Conservation (phyloP, 2,113 vertebrate genomes). For the Perca schrenkii region DNA sequence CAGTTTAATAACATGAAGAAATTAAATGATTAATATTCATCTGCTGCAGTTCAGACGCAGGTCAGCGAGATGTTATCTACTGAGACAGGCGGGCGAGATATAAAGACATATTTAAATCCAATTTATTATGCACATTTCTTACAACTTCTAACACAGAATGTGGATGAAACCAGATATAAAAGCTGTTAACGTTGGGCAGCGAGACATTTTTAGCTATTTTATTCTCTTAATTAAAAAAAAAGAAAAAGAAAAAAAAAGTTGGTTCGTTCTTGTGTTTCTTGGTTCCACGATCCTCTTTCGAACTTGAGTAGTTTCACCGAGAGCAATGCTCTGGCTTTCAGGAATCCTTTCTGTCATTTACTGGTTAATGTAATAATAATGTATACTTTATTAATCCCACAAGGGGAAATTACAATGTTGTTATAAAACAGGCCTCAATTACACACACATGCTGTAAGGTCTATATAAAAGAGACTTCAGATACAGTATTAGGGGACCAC, state of each 20-base stretch:
- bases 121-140: background rate
- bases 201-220: background rate
- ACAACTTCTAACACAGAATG: background rate
- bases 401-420: too few relatives aligned
- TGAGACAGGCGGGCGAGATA: background rate
- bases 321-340: too few relatives aligned
- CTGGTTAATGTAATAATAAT: too few relatives aligned
- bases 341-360: too few relatives aligned
- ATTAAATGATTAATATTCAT: slow-evolving; percentile 35
- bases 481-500: too few relatives aligned
- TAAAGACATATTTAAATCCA: background rate
- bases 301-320: too few relatives aligned
- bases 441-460: too few relatives aligned
- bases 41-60: slow-evolving; percentile 15
- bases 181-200: too few relatives aligned
- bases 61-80: background rate
- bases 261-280: background rate
- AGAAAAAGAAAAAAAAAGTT: background rate
- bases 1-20: slow-evolving; percentile 24
- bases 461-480: too few relatives aligned
- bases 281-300: background rate
- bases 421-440: too few relatives aligned
- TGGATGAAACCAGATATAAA: background rate
- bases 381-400: too few relatives aligned
- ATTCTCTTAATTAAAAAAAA: background rate